Base-by-base conservation (phyloP, 2,888 invertebrate genomes). In the Mimumesa dahlbomi region DNA sequence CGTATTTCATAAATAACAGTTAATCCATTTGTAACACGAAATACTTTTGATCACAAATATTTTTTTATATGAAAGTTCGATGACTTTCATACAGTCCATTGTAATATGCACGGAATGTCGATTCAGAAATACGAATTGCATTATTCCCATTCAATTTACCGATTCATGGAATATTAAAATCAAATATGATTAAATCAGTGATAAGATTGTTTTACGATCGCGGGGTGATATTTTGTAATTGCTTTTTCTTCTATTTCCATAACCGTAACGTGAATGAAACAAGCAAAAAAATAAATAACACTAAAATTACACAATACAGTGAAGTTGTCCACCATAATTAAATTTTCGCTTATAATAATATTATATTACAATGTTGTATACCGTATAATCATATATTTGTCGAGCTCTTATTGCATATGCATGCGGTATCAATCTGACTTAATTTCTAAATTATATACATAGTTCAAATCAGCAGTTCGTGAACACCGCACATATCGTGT, bases 381-480 rank as follows among this genome's bases (percentile, higher is more conserved):
- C 34, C 13, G 18, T 53, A 21, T 58, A 57, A 38, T n/a, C 25
- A 16, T 59, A 31, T 62, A 53, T 29, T 59, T 14, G 29, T 21
- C 36, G 43, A 54, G 31, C 65, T 21, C 50, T 43, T 59, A 19
- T 56, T 62, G 58, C 31, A 50, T 62, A 66, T 74, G 45, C 36
- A 38, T 57, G 22, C 61, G 42, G 46, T 49, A 65, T 36, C 42
- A 68, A 54, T 53, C n/a, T 66, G 29, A 21, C 59, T 65, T 68
- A 68, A 56, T 18, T 45, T 13, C 45, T 70, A 75, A 43, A 63
- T 72, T 74, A 77, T 77, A 74, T 67, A 76, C 70, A 79, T 42
- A 67, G 46, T 64, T 54, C 65, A 63, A 67, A 50, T 36, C 25
- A 19, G 53, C 48, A 62, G 49, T 65, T 70, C 34, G 2, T 57